These are phyloP conservation scores for Drosophila kanekoi DNA, from an alignment of 2,888 invertebrate genomes.

Conservation along the genomic window DNA sequence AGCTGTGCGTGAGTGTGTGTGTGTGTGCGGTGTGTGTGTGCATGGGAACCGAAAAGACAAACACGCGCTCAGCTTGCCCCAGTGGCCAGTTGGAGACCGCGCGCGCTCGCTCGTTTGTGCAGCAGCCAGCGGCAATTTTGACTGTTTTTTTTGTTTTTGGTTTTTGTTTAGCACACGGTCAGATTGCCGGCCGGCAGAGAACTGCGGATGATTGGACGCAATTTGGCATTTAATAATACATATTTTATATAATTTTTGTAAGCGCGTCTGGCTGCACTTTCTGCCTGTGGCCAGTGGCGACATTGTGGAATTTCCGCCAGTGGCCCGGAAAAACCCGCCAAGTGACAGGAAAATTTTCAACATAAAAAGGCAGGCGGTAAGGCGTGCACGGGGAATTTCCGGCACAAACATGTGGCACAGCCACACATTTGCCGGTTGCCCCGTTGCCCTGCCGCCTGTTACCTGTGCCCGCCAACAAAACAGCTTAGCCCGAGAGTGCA, in stretches of 20 bases:
- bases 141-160: constrained; percentile 25
- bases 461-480: constrained; percentile 51
- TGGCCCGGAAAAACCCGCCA: constrained; percentile 65
- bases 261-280: constrained; percentile 38
- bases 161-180: constrained; percentile 75
- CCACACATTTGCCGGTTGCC: constrained; percentile 4
- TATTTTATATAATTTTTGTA: constrained; percentile 64
- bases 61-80: constrained; percentile 68
- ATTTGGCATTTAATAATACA: constrained; percentile 56
- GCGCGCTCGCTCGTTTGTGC: constrained; percentile 43
- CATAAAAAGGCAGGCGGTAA: constrained; percentile 49
- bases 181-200: constrained; percentile 74
- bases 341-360: constrained; percentile 69
- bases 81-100: constrained; percentile 39
- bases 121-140: constrained; percentile 52
- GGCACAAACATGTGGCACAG: constrained; percentile 68
- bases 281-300: constrained; percentile 13
- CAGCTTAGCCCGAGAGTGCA: constrained; percentile 27
- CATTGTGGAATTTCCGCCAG: constrained; percentile 62
- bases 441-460: constrained; percentile 25
- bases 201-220: constrained; percentile 53
- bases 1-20: constrained; percentile 17
- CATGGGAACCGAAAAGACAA: constrained; percentile 76
- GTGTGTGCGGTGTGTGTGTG: constrained; percentile 26
- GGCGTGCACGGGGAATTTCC: constrained; percentile 68